Percentiles rank a stretch among this genome's conserved stretches.
These are phyloP conservation scores for Syngnathus typhle DNA, from an alignment of 2,113 vertebrate genomes.

Conservation along the genomic window DNA sequence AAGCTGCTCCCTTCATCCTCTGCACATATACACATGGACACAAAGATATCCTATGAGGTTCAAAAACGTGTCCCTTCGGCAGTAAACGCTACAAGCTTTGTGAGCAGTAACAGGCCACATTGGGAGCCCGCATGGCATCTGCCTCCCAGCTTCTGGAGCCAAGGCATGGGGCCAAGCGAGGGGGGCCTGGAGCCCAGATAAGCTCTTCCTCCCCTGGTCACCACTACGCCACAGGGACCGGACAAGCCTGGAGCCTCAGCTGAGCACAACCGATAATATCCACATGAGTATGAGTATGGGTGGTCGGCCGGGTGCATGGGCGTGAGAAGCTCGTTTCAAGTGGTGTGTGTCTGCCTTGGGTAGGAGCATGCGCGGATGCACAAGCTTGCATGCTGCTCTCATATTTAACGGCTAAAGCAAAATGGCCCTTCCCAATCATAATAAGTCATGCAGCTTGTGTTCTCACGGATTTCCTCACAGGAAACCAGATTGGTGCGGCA, in stretches of 20 bases:
- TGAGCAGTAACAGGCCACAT: constrained; percentile 50
- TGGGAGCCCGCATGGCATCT: constrained; percentile 70
- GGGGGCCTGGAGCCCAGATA: constrained; percentile 60
- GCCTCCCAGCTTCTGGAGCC: constrained; percentile 63
- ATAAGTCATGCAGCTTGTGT: constrained; percentile 20
- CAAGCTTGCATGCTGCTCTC: constrained; percentile 28
- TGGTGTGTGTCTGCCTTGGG: constrained; percentile 14
- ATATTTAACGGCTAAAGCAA: constrained; percentile 36
- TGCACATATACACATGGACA: constrained; percentile 40
- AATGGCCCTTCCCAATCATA: constrained; percentile 17
- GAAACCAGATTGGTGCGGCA: neutral
- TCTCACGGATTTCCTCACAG: constrained; percentile 14
- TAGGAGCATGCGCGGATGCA: constrained; percentile 26
- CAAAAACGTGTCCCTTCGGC: constrained; percentile 59
- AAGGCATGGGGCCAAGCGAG: constrained; percentile 61
- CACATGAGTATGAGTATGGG: constrained; percentile 54
- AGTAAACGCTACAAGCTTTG: constrained; percentile 54
- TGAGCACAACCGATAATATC: constrained; percentile 71
- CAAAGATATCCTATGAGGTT: constrained; percentile 47
- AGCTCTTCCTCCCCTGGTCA: constrained; percentile 60
- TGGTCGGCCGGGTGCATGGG: constrained; percentile 23
- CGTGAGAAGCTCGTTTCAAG: constrained; percentile 4
- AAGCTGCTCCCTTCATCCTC: constrained; percentile 64
- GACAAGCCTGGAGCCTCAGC: constrained; percentile 66
- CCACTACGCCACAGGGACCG: constrained; percentile 49